Percentiles rank a stretch among this genome's conserved stretches.
These are phyloP conservation scores for Coptodon bakossiorum DNA, from an alignment of 2,113 vertebrate species.

Conservation along the genomic window DNA sequence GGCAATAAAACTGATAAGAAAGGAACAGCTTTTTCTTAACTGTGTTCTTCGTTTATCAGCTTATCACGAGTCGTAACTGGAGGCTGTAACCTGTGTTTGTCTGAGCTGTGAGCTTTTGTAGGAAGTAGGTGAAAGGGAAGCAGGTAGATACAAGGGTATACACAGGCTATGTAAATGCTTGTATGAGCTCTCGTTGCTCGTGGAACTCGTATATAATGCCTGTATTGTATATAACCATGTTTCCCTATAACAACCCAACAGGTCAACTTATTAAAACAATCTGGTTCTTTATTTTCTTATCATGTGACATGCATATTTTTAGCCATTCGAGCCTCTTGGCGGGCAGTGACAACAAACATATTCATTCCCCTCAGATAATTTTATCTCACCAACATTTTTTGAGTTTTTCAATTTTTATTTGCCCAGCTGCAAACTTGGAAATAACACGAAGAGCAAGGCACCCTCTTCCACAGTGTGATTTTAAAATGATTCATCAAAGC, in stretches of 20 bases:
- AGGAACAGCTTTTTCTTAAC: neutral
- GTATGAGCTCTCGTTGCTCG: neutral
- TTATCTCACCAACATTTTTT: neutral
- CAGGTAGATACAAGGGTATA: neutral
- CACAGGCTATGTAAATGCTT: neutral
- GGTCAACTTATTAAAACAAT: neutral
- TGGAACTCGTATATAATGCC: neutral
- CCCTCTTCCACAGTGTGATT: neutral
- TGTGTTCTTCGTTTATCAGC: neutral
- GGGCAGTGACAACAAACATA: neutral
- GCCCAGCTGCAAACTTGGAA: neutral
- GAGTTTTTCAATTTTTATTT: neutral
- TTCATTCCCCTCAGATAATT: neutral
- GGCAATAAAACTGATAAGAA: slow-evolving; percentile 18
- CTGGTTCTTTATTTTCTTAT: neutral
- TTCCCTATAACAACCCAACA: neutral
- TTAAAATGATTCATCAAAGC: neutral
- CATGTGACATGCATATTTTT: neutral
- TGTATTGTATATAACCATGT: neutral
- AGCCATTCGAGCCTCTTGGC: neutral
- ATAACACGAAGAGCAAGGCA: neutral
- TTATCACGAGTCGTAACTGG: neutral
- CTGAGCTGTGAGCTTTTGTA: neutral
- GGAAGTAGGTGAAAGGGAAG: slow-evolving; percentile 18
- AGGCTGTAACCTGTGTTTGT: neutral